These are phyloP conservation scores for Globicephala melas DNA, from an alignment of 2,113 vertebrate species.

Conservation along the genomic window DNA sequence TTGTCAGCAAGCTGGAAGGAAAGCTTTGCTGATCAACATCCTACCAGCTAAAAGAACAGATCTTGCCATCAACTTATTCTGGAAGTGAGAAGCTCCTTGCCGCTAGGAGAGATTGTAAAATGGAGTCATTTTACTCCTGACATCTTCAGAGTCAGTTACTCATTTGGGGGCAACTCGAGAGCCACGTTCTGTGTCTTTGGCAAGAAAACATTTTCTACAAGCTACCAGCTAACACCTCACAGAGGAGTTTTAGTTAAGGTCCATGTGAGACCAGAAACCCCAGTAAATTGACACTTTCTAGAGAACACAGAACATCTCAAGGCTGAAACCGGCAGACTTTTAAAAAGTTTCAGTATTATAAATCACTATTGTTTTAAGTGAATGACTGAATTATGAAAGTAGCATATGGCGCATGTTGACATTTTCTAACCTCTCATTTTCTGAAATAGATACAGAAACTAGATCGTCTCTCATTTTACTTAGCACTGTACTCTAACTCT, in stretches of 20 bases:
- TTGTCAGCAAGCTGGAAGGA: constrained; percentile 7
- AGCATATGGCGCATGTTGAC: not conserved
- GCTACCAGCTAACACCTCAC: constrained; percentile 60
- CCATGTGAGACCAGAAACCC: constrained; percentile 30
- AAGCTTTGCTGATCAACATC: constrained; percentile 26
- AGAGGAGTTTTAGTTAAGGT: constrained; percentile 61
- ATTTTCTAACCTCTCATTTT: constrained; percentile 26
- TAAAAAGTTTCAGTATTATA: not conserved
- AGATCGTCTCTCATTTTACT: not conserved
- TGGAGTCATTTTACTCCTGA: constrained; percentile 49
- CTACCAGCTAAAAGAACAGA: constrained; percentile 43
- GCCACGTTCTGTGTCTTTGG: constrained; percentile 42
- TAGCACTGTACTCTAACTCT: not conserved
- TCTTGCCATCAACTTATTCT: constrained; percentile 59
- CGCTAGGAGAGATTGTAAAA: constrained; percentile 66
- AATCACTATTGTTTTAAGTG: not conserved
- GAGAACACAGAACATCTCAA: constrained; percentile 47
- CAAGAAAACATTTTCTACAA: constrained; percentile 72
- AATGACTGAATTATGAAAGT: constrained; percentile 6
- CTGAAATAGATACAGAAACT: constrained; percentile 34
- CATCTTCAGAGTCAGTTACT: constrained; percentile 43
- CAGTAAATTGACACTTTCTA: constrained; percentile 60
- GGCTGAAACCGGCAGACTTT: constrained; percentile 28
- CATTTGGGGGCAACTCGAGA: constrained; percentile 37
- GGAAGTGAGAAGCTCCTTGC: constrained; percentile 53